Evolutionary conservation across 2,797 vertebrate species (phyloP).

Genomic region (Crenuchus spilurus): DNA sequence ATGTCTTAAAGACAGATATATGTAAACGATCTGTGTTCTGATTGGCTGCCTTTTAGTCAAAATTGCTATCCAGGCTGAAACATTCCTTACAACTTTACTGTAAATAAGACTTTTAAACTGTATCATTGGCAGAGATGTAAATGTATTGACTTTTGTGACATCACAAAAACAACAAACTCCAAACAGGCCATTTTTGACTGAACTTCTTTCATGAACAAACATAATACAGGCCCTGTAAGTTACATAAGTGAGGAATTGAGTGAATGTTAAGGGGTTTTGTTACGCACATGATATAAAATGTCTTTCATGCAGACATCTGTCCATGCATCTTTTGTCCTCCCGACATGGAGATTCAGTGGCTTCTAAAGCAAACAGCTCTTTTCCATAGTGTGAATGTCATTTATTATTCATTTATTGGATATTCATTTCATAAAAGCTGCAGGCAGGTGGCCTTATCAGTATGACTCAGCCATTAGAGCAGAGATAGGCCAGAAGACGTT

Average conservation of each 20-base stretch:
- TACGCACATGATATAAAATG: neutral
- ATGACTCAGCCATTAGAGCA: conserved; percentile 29
- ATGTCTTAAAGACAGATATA: too few relatives aligned
- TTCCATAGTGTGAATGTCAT: conserved; percentile 24
- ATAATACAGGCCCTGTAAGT: too few relatives aligned
- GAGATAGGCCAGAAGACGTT: conserved; percentile 11
- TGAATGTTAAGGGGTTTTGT: neutral
- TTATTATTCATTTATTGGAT: conserved; percentile 29
- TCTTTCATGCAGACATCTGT: neutral
- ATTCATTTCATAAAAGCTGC: conserved; percentile 27
- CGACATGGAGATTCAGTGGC: neutral
- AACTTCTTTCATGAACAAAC: too few relatives aligned
- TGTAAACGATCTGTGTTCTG: too few relatives aligned
- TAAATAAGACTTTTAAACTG: too few relatives aligned
- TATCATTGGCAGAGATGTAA: too few relatives aligned
- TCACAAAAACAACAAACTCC: too few relatives aligned
- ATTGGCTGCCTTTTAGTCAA: too few relatives aligned
- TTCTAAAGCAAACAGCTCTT: conserved; percentile 15
- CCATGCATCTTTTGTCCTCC: neutral
- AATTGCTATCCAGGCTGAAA: too few relatives aligned
- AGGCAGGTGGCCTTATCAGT: conserved; percentile 30
- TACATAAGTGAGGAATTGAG: neutral
- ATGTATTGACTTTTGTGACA: too few relatives aligned
- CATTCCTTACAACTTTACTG: too few relatives aligned
- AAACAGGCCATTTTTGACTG: too few relatives aligned